These are phyloP conservation scores for Leptinotarsa lineolata DNA, from an alignment of 1,140 invertebrate genomes.

Conservation along the genomic window DNA sequence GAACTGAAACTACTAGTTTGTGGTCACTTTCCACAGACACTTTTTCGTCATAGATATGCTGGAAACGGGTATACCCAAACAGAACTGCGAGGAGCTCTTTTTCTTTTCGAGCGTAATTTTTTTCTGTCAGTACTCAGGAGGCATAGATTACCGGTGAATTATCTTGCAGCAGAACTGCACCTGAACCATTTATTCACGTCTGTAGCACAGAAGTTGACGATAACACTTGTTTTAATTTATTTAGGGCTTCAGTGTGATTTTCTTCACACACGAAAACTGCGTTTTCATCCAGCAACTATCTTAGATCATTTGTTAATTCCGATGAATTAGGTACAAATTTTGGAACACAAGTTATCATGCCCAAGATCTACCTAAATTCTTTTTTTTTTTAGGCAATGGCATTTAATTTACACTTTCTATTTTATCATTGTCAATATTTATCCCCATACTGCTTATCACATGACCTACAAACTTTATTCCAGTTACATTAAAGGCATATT, in stretches of 20 bases:
- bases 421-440: conserved; percentile 27
- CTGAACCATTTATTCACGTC: conserved; percentile 48
- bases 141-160: conserved; percentile 49
- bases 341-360: conserved; percentile 46
- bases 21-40: conserved; percentile 47
- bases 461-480: conserved; percentile 51
- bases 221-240: conserved; percentile 4
- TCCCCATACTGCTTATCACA: conserved; percentile 46
- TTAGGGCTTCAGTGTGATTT: not conserved
- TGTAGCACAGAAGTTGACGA: not conserved
- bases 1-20: conserved; percentile 42
- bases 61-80: conserved; percentile 47
- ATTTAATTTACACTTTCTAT: conserved; percentile 45
- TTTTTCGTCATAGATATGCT: conserved; percentile 48
- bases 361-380: conserved; percentile 53
- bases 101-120: conserved; percentile 55
- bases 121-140: conserved; percentile 49
- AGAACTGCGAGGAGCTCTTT: conserved; percentile 52
- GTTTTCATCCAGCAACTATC: conserved; percentile 28
- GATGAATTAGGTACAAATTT: not conserved
- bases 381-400: conserved; percentile 46
- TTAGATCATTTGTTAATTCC: not conserved
- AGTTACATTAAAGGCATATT: conserved; percentile 53
- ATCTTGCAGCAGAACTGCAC: conserved; percentile 51
- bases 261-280: conserved; percentile 36